A percentile compares a stretch with the other conserved stretches of the same genome.
These are phyloP conservation scores for Leptinotarsa undecemlineata DNA, from an alignment of 1,140 invertebrate species.

Conservation along the genomic window DNA sequence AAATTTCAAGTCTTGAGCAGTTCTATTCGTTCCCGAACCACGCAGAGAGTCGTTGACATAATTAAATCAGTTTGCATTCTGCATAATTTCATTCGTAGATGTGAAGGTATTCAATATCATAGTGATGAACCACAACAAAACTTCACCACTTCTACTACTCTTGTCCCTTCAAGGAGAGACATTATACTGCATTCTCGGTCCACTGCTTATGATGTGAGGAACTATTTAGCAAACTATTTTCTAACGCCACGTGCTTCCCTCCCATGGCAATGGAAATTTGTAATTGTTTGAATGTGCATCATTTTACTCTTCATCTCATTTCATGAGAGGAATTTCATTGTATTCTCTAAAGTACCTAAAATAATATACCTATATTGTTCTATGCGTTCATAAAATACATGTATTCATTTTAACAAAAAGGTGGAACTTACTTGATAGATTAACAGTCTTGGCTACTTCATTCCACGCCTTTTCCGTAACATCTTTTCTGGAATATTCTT, in stretches of 20 bases:
- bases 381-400: not conserved
- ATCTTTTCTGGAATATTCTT: constrained; percentile 26
- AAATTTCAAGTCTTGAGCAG: constrained; percentile 23
- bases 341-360: too few species aligned
- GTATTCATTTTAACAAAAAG: constrained; percentile 7
- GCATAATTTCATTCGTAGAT: constrained; percentile 30
- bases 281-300: constrained; percentile 15
- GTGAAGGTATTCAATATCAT: constrained; percentile 29
- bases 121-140: constrained; percentile 10
- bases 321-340: too few species aligned
- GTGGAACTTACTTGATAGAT: constrained; percentile 27
- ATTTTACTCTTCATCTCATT: not conserved
- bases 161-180: not conserved
- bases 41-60: constrained; percentile 23
- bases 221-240: constrained; percentile 38
- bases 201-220: constrained; percentile 18
- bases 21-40: not conserved
- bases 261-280: constrained; percentile 31
- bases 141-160: not conserved
- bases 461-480: constrained; percentile 27
- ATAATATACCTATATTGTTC: too few species aligned
- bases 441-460: constrained; percentile 17
- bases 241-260: constrained; percentile 25
- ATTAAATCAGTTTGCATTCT: constrained; percentile 22
- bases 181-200: not conserved